Percentiles rank a stretch among this genome's conserved stretches.
Evolutionary conservation across 2,797 vertebrate species (phyloP).

Genomic region (Sebastolobus alascanus): DNA sequence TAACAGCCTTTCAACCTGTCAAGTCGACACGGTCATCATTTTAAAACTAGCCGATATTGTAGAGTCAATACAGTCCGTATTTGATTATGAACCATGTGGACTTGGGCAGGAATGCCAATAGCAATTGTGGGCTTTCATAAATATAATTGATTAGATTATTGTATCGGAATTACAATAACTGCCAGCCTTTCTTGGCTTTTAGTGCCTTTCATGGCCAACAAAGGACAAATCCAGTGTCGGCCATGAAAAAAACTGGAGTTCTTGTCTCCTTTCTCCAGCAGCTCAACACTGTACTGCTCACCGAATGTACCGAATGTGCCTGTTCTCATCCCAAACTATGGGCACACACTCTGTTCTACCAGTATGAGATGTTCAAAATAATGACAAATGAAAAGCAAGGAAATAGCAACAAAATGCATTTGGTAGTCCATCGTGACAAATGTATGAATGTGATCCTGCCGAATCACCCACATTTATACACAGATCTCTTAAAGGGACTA

Average conservation of each 20-base stretch:
- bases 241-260: neutral
- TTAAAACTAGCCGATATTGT: neutral
- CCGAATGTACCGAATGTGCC: conserved; percentile 1
- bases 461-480: neutral
- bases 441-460: neutral
- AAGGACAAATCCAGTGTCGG: neutral
- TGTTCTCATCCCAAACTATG: neutral
- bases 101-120: neutral
- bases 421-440: neutral
- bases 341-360: neutral
- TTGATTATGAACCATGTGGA: neutral
- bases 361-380: conserved; percentile 1
- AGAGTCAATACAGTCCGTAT: neutral
- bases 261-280: neutral
- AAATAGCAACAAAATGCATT: conserved; percentile 2
- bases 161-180: neutral
- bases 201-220: neutral
- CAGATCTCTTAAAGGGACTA: neutral
- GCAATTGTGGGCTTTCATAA: neutral
- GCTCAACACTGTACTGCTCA: neutral
- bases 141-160: neutral
- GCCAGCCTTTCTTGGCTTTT: neutral
- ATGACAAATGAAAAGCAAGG: neutral
- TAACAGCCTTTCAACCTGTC: neutral
- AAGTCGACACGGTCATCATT: neutral